A percentile compares a stretch with the other conserved stretches of the same genome.
phyloP scores from a whole-genome alignment of 1,140 invertebrate species.

The Hylaeus volcanicus region DNA sequence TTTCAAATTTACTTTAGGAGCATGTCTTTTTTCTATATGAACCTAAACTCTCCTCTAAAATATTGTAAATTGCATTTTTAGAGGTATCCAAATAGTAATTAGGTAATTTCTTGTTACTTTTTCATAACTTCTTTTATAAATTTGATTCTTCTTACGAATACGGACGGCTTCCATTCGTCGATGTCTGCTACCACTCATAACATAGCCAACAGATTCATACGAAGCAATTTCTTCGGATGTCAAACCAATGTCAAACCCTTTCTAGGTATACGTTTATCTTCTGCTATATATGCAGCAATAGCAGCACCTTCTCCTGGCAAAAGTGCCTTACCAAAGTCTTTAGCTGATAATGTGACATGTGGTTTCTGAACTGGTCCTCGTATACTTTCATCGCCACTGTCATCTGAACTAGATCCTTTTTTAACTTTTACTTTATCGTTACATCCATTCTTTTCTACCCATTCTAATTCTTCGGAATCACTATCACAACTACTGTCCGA shows the following conservation, averaged over 20 bases:
- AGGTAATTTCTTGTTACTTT: no score
- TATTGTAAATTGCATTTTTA: no score
- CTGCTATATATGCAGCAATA: constrained; percentile 98
- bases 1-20: no score
- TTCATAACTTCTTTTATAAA: constrained; percentile 83
- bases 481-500: constrained; percentile 68
- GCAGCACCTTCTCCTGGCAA: constrained; percentile 97
- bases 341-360: constrained; percentile 86
- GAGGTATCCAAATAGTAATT: no score
- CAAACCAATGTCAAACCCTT: constrained; percentile 99
- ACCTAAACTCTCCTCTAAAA: no score
- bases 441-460: constrained; percentile 85
- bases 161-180: constrained; percentile 99
- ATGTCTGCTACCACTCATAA: constrained; percentile 99
- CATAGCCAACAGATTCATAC: constrained; percentile 97
- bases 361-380: constrained; percentile 87
- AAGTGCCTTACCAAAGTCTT: constrained; percentile 94
- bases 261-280: constrained; percentile 98
- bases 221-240: constrained; percentile 96
- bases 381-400: constrained; percentile 82
- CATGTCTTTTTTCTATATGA: no score
- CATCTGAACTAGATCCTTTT: constrained; percentile 74
- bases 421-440: constrained; percentile 62
- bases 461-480: constrained; percentile 80
- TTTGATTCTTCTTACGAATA: constrained; percentile 99